Percentiles rank a stretch among this genome's conserved stretches.
Conservation (phyloP, 2,113 vertebrate genomes). For the Noctilio leporinus region DNA sequence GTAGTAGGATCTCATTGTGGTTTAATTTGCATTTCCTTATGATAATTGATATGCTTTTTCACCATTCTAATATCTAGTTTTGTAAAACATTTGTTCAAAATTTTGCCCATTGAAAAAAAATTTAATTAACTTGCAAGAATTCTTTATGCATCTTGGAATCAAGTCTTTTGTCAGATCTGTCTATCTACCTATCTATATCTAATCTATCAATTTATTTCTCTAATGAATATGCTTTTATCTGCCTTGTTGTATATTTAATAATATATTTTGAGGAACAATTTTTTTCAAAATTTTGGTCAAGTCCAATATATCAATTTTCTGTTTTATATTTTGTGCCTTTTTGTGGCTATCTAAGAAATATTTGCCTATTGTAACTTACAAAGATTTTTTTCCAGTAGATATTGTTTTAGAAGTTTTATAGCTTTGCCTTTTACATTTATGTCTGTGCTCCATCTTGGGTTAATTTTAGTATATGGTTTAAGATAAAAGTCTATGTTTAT, state of each 20-base stretch:
- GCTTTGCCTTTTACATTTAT: neutral
- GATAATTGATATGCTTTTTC: neutral
- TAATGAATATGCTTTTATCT: neutral
- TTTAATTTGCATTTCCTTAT: neutral
- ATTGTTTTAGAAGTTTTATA: constrained; percentile 10
- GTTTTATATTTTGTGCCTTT: neutral
- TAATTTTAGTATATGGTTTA: neutral
- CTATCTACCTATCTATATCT: neutral
- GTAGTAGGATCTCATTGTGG: neutral
- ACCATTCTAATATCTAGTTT: neutral
- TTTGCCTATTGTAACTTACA: neutral
- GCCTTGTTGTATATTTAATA: neutral
- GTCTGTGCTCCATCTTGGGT: neutral
- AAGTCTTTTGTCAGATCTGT: neutral
- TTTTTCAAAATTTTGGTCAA: neutral
- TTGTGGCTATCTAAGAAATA: neutral
- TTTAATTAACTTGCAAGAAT: neutral
- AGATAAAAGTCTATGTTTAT: neutral
- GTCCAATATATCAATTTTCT: neutral
- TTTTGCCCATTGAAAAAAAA: neutral
- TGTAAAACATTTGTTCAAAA: neutral
- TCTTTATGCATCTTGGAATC: neutral
- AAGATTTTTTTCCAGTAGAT: neutral
- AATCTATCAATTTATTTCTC: neutral
- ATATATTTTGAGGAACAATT: neutral